Base-by-base conservation (phyloP, 2,113 vertebrate genomes). In the Excalfactoria chinensis region DNA sequence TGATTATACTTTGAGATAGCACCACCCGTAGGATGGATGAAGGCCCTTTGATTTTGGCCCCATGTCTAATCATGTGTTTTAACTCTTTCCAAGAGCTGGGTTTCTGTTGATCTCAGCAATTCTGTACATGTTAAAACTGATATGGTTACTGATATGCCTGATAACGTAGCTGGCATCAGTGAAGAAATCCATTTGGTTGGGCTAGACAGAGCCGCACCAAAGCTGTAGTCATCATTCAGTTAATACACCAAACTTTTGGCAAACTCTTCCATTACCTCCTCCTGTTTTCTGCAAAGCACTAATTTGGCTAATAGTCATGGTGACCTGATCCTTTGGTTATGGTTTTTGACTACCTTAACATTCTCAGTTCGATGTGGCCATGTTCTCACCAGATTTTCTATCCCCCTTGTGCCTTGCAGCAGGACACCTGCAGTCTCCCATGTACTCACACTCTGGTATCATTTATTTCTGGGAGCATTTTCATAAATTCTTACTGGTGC, bases 1-100 rank as follows among this genome's bases (percentile, higher is more conserved):
- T 77, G 96, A 97, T 97, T 88, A 95, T 95, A 93, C 95, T 95
- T 92, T 96, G 95, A 96, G 95, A 97, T 97, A 96, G 35, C 93
- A 92, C 32, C 69, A 95, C 69, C 62, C 41, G 60, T 95, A 92
- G 88, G 91, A 89, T 71, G 85, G 84, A 71, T 86, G 86, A 96
- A 95, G 91, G 94, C 84, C 88, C 93, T 96, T 95, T 96, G 82
- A 95, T 94, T 96, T 91, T 96, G 95, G 91, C 91, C 86, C 48
- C 34, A 13, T 64, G 81, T 95, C 93, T 96, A 96, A 96, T 93
- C 66, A 76, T 53, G 84, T 7, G 90, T 97, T 96, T 97, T 96
- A 97, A 97, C 91, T 97, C 93, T 96, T 96, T 96, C 95, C 96
- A 97, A 96, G 75, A 30, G 2, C 55, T 91, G 30, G 44, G 69